Evolutionary conservation across 2,888 invertebrate species (phyloP).

Genomic region (Phyllotreta striolata): DNA sequence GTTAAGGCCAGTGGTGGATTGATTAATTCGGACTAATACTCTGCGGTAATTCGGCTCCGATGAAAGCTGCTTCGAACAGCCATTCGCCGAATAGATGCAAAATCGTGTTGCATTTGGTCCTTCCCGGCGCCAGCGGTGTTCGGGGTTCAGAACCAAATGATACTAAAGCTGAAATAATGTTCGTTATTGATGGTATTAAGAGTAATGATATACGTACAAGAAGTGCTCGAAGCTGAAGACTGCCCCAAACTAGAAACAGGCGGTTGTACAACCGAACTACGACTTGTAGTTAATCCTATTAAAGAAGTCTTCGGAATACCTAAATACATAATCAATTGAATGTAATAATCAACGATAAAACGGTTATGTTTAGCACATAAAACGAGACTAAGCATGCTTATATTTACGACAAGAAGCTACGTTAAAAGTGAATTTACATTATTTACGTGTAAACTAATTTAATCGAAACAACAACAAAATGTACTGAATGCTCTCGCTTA

Average conservation of each 20-base stretch:
- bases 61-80: constrained; percentile 94
- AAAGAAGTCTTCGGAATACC: constrained; percentile 83
- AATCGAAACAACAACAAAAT: not conserved
- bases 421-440: too few species aligned
- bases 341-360: too few species aligned
- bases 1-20: not conserved
- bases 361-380: not conserved
- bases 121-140: constrained; percentile 72
- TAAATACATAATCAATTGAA: constrained; percentile 54
- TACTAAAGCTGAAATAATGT: constrained; percentile 66
- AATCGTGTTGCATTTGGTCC: constrained; percentile 94
- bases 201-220: constrained; percentile 64
- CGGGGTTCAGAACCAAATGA: constrained; percentile 61
- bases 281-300: constrained; percentile 79
- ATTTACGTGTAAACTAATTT: not conserved
- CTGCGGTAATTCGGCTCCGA: constrained; percentile 74
- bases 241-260: constrained; percentile 76
- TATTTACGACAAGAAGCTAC: too few species aligned
- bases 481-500: not conserved
- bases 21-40: too few species aligned
- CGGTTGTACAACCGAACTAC: constrained; percentile 72
- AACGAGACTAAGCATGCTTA: not conserved
- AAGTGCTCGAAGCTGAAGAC: constrained; percentile 71
- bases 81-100: constrained; percentile 95
- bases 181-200: not conserved